Base-by-base conservation (phyloP, 2,113 vertebrate genomes). In the Heteronetta atricapilla region DNA sequence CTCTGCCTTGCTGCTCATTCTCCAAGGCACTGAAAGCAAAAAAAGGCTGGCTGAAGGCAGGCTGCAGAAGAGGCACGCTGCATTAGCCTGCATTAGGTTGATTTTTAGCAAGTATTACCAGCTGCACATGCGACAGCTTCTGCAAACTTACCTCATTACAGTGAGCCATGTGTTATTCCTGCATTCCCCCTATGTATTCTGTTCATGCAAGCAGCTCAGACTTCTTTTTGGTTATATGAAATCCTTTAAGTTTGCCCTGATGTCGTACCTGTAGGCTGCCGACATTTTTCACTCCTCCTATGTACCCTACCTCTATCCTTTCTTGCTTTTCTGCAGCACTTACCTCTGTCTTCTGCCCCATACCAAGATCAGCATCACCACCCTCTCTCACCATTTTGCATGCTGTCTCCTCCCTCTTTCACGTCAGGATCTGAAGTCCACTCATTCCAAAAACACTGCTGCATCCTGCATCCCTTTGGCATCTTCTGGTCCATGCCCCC, bases 251-350 rank as follows among this genome's bases (percentile, higher is more conserved):
- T 34, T 63, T 15, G 76, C 14, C 14, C 20, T 7, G 1, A 12
- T 12, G 5, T 23, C 1, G 0, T 42, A 59, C 5, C 58, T 17
- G 13, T 9, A 78, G n/a, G 52, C 19, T 63, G 21, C n/a, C 42
- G 38, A 18, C 23, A 42, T 55, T 74, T 67, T 59, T 48, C 16
- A 72, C 10, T 76, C 28, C 31, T 72, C 25, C 46, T 40, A 42
- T 10, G 8, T 25, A 78, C 15, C 42, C 46, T 42, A 60, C 36
- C 17, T 75, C 36, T 42, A 63, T 34, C 20, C 16, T 67, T 82
- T 38, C 44, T 33, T 36, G 7, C 15, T 55, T 74, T 78, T 28
- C 40, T 42, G 50, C 11, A 88, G 40, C 25, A 93, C 8, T 11
- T 21, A 82, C 2, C 0, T 8, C 21, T 1, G 5, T 4, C 28